Evolutionary conservation across 2,888 invertebrate species (phyloP).

Genomic region (Xestia ashworthii): DNA sequence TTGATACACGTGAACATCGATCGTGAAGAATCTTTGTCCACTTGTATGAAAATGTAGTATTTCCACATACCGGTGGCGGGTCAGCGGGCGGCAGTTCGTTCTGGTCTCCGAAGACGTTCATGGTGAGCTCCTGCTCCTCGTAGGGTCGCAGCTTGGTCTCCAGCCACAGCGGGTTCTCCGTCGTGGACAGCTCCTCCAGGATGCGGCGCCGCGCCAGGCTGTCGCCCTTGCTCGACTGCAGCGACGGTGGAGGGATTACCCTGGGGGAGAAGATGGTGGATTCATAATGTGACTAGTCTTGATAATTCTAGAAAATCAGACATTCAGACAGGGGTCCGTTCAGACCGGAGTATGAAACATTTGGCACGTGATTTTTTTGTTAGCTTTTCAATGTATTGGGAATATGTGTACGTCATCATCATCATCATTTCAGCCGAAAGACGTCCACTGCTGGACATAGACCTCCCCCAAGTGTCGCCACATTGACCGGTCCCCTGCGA

Average conservation of each 20-base stretch:
- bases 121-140: slow-evolving; percentile 97
- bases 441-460: too few relatives aligned
- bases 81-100: slow-evolving; percentile 78
- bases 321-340: background rate
- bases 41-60: too few relatives aligned
- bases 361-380: background rate
- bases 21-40: too few relatives aligned
- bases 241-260: slow-evolving; percentile 95
- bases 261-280: slow-evolving; percentile 76
- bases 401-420: background rate
- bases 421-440: too few relatives aligned
- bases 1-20: too few relatives aligned
- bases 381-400: background rate
- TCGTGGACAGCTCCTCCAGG: slow-evolving; percentile 96
- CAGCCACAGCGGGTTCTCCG: slow-evolving; percentile 98
- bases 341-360: background rate
- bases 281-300: background rate
- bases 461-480: too few relatives aligned
- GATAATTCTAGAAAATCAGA: background rate
- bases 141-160: slow-evolving; percentile 97
- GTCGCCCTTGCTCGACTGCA: slow-evolving; percentile 95
- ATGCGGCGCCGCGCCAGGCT: slow-evolving; percentile 95
- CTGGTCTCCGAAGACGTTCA: slow-evolving; percentile 95
- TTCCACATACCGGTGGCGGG: slow-evolving; percentile 72
- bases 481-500: too few relatives aligned